Percentiles rank a stretch among this genome's conserved stretches.
Conservation (phyloP, 1,140 invertebrate species). For the Mamestra configurata region DNA sequence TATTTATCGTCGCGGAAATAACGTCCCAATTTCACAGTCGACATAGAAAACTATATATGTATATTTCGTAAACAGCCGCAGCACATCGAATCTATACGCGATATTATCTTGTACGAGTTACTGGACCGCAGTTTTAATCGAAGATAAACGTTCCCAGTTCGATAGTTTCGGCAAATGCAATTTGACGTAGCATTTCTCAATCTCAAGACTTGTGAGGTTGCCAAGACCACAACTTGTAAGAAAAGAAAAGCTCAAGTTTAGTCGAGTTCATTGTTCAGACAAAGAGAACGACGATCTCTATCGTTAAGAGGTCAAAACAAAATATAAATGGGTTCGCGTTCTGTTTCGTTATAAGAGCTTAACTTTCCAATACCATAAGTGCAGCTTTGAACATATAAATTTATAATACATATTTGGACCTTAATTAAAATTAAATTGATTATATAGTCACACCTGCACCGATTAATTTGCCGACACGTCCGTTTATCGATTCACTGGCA, state of each 20-base stretch:
- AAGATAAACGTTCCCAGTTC: not conserved
- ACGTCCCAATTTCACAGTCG: no score
- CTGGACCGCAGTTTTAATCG: not conserved
- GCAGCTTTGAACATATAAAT: not conserved
- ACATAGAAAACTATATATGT: no score
- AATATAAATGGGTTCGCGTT: not conserved
- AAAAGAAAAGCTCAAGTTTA: not conserved
- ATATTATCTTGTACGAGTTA: not conserved
- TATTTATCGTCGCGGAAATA: no score
- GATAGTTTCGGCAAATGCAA: conserved; percentile 21
- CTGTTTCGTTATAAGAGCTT: not conserved
- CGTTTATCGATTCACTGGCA: not conserved
- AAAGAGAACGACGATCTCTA: not conserved
- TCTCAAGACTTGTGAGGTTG: conserved; percentile 18
- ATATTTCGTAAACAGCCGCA: no score
- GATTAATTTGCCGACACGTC: not conserved
- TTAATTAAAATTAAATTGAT: not conserved
- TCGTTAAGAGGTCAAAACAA: not conserved
- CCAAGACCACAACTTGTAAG: conserved; percentile 18
- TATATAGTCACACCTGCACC: not conserved
- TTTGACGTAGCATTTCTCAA: conserved; percentile 8
- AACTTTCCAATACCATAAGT: not conserved
- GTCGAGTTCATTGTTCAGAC: conserved; percentile 22
- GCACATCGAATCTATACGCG: not conserved
- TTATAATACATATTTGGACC: not conserved